Base-by-base conservation (phyloP, 2,797 vertebrate species). In the Falco berigora region DNA sequence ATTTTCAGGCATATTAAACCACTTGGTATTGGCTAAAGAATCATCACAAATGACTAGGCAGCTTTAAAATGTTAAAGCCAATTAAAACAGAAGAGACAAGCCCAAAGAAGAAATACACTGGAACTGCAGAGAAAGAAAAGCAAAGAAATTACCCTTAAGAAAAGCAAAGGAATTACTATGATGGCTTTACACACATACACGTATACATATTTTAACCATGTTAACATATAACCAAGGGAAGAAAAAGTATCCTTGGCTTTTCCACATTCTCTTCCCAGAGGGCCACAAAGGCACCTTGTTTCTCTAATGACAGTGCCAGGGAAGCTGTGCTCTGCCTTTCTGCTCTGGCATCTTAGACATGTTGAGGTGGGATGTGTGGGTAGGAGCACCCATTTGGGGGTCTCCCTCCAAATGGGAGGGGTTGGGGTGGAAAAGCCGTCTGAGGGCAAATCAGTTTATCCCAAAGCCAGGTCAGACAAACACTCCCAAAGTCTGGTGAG, bases 281-380 rank as follows among this genome's bases (percentile, higher is more conserved):
- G 2, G 3, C 8, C 42, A 14, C 9, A 24, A 14, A 64, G 0
- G 3, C 13, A 23, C 32, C 38, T 77, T 1, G 0, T 49, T 47
- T 55, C 38, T 69, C 23, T 24, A n/a, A 28, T 36, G 28, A 34
- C 62, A 34, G 49, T 9, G 27, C 22, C 46, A 56, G n/a, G 21
- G 42, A 27, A 79, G n/a, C 62, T 52, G 19, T 79, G 55, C 50
- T 72, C 49, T 84, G 32, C 46, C 22, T 28, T 55, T 52, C 88
- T 93, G 62, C 2, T 0, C 4, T 5, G 47, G 18, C 30, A 7
- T 2, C 42, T 76, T 7, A 32, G 14, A 20, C 8, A 2, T 13
- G 10, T 4, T 42, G 58, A 79, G 36, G 24, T 34, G 64, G 63
- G 32, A 62, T 8, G 4, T 50, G 46, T 4, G 24, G 16, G 30